Conservation (phyloP, 2,797 vertebrate species). For the Scolopax bukidnonensis region DNA sequence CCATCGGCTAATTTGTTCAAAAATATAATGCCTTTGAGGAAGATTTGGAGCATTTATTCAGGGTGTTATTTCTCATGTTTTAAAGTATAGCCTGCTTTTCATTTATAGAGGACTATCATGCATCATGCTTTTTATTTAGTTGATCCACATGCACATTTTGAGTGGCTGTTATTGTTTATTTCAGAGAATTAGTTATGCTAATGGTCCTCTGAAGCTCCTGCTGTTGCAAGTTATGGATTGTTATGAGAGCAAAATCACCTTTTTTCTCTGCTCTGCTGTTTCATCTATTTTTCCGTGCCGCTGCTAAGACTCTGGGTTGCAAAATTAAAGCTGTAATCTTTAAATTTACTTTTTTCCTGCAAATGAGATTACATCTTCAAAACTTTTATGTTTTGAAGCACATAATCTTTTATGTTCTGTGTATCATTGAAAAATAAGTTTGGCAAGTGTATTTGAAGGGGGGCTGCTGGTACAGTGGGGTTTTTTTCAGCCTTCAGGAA, state of each 20-base stretch:
- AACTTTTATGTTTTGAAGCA: not conserved
- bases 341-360: not conserved
- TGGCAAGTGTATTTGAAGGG: not conserved
- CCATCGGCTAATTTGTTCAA: conserved; percentile 25
- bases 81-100: not conserved
- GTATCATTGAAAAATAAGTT: not conserved
- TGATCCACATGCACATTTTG: not conserved
- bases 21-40: not conserved
- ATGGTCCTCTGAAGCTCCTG: not conserved
- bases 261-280: not conserved
- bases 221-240: not conserved
- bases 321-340: not conserved
- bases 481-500: conserved; percentile 2
- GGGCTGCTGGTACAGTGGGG: not conserved
- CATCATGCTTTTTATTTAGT: not conserved
- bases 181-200: not conserved
- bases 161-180: not conserved
- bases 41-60: not conserved
- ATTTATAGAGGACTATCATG: not conserved
- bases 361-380: not conserved
- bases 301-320: not conserved
- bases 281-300: not conserved
- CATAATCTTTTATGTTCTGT: not conserved
- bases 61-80: not conserved
- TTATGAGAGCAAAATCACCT: not conserved